Evolutionary conservation across 2,113 vertebrate species (phyloP), one percentile per base, ranked within the genome.

Genomic region (Mixornis gularis): DNA sequence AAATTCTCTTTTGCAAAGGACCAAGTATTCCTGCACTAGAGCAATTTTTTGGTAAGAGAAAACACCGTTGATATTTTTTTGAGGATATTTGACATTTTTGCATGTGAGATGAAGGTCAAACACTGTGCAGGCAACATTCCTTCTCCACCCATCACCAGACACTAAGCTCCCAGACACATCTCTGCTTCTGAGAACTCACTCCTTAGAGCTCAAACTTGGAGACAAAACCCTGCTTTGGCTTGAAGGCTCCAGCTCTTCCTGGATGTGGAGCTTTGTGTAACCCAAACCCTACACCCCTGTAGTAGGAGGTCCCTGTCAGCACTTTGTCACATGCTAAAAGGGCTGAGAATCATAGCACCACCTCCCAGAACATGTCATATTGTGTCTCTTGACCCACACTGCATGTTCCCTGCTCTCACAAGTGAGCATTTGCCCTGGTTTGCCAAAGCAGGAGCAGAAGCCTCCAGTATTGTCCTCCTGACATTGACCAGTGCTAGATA

Each of bases 401-500:
- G 21, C 32, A 34, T 24, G 19, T 53, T 79, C n/a, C 15, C 59
- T 5, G 3, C 20, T 79, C 0, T 0, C 30, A 46, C 11, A 30
- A 58, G 26, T 9, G 6, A 65, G 9, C 9, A 9, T 77, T 58
- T 9, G 2, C 44, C 65, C 7, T 16, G 34, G 12, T 40, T 69
- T 86, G 58, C 64, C 59, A 74, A 80, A 83, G 52, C 48, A 80
- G 49, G 58, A 63, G 38, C 32, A 77, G 66, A 44, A 77, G 10
- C 51, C 20, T 72, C 59, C 48, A 21, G 21, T 15, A 36, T 20
- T 1, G 2, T 73, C 8, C 36, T 85, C 72, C 59, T 87, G 84
- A 91, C 74, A 82, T 40, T 82, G 77, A 21, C 24, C 73, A 69
- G 29, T 46, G 17, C 32, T 70, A 70, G 46, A 79, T 55, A 59